Evolutionary conservation across 2,113 vertebrate genomes (phyloP), one percentile per base, ranked within the genome.

Genomic region (Ailurus styani): DNA sequence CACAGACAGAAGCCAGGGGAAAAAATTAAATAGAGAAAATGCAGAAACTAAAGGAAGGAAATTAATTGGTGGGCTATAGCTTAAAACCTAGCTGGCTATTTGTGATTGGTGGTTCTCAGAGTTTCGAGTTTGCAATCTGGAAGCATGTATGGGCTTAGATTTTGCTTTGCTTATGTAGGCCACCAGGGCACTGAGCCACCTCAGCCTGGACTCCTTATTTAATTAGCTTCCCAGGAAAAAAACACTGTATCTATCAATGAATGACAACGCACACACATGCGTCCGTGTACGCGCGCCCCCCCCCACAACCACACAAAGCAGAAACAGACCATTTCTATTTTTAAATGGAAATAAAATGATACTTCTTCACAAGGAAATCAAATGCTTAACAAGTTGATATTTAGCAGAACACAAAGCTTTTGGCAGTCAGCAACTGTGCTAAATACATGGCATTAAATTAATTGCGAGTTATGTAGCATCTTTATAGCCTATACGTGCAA

Each of bases 321-420:
- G 52, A 68, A 90, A 91, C 27, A 66, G 45, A 52, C 14, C 60
- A 66, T 93, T 93, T 95, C 78, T 87, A 52, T 87, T 91, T 94
- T 90, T 70, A 95, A 85, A 50, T 45, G 75, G 68, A 97, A 93
- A 64, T 78, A 91, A 91, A 96, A 31, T 50, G 62, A n/a, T 11
- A 62, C 37, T 70, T 89, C 89, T 96, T 84, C 85, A 60, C 0
- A 45, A 95, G 78, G 68, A 92, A 96, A 95, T 92, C 88, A 92
- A 95, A 96, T 60, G 75, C 57, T 85, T 94, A 97, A 82, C 94
- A 96, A 94, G 79, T 72, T 87, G 81, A n/a, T 87, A 57, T 93
- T 21, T 64, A 85, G 55, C 45, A 87, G 54, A 93, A 90, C 29
- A 21, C 66, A 70, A 87, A 89, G 72, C 73, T 85, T 86, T 90